A percentile compares a stretch with the other conserved stretches of the same genome.
Conservation (phyloP, 92 coral and sea anemone genomes). For the Scolanthus callimorphus region DNA sequence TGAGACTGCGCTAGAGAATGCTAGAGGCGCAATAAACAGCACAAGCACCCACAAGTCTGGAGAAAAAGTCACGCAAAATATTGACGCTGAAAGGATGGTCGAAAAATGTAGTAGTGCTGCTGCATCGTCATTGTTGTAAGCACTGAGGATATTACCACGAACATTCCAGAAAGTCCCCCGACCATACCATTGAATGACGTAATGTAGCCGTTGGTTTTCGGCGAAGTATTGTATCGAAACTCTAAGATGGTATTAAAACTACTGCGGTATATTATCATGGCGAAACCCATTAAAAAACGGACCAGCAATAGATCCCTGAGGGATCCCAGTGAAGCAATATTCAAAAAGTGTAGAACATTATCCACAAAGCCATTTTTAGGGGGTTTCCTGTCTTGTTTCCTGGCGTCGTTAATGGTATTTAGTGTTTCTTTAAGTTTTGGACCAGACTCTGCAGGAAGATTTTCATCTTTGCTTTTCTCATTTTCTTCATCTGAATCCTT, state of each 20-base stretch:
- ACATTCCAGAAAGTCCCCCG: conserved; percentile 67
- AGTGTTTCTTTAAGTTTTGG: background rate
- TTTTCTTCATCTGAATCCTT: background rate
- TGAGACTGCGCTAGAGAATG: conserved; percentile 82
- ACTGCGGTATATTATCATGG: conserved; percentile 87
- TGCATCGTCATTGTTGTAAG: conserved; percentile 68
- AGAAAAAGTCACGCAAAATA: conserved; percentile 75
- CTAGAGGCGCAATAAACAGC: conserved; percentile 60
- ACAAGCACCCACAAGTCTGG: conserved; percentile 69
- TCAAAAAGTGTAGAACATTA: conserved; percentile 4
- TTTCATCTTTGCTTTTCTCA: background rate
- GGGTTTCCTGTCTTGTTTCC: conserved; percentile 3
- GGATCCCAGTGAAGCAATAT: conserved; percentile 53
- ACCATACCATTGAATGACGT: conserved; percentile 83
- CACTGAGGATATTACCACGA: conserved; percentile 61
- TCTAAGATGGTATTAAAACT: conserved; percentile 83
- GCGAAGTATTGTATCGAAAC: conserved; percentile 71
- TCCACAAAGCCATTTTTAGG: background rate
- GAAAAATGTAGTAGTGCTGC: conserved; percentile 65
- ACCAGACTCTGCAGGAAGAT: background rate
- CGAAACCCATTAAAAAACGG: conserved; percentile 79
- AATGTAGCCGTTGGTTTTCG: conserved; percentile 87
- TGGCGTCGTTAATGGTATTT: background rate
- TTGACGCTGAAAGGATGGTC: conserved; percentile 43
- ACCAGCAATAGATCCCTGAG: conserved; percentile 65